Base-by-base conservation (phyloP, 2,113 vertebrate genomes). In the Mandrillus leucophaeus region DNA sequence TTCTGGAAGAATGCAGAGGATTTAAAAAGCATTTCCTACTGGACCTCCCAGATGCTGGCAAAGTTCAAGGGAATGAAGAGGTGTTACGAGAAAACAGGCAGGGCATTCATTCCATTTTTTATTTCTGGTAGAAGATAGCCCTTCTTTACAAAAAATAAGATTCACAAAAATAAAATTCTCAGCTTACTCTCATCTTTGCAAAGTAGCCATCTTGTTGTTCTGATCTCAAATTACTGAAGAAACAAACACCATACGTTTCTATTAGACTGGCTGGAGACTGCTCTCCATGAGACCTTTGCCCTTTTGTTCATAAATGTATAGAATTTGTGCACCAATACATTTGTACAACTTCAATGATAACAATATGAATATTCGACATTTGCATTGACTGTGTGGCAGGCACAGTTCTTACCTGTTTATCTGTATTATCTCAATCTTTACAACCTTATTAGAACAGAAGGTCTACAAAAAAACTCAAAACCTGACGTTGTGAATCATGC, bases 1-100 rank as follows among this genome's bases (percentile, higher is more conserved):
- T 97, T 97, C 80, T 96, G 80, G 68, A 97, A 97, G 87, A 97
- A 96, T 92, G 89, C 75, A 93, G 75, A 92, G 75, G 90, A 98
- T 90, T 95, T 97, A 90, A 97, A 96, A 81, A 96, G 38, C 45
- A 55, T 93, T 96, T 97, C 95, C 96, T 82, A 11, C 76, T 83
- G 55, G 93, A 92, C 95, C 95, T 96, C 93, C 96, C 96, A 97
- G 93, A 93, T 91, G 73, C 50, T 88, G 70, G 87, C 93, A 50
- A 92, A 93, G 72, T 68, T 80, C 64, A 95, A 57, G 92, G 88
- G 64, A 93, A 85, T 25, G 35, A 80, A 38, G 89, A 96, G 93
- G 95, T 97, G 90, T 96, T 73, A 75, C 78, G 57, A 96, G 96
- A 96, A 86, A 97, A 84, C 2, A 95, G 22, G 64, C 96, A 97